A percentile compares a stretch with the other conserved stretches of the same genome.
Evolutionary conservation across 2,797 vertebrate genomes (phyloP).

Genomic region (Gadopsis bispinosus): DNA sequence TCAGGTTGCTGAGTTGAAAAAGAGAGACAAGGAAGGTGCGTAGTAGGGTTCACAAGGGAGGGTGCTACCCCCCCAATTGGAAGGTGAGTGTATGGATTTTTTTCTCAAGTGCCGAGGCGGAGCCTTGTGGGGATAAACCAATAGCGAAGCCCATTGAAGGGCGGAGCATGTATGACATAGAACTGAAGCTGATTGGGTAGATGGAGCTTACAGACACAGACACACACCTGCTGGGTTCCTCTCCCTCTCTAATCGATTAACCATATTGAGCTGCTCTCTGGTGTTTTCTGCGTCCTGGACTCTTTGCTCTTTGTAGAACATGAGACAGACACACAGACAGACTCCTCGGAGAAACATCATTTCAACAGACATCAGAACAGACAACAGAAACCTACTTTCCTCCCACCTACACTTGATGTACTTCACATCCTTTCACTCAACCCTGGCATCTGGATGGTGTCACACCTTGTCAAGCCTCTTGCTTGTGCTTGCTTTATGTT

Average conservation of each 20-base stretch:
- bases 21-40: too few species aligned
- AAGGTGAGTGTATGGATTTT: too few species aligned
- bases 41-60: too few species aligned
- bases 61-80: too few species aligned
- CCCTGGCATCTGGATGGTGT: background rate
- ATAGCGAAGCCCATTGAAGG: too few species aligned
- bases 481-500: too few species aligned
- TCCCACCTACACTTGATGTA: background rate
- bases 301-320: constrained; percentile 27
- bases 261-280: constrained; percentile 31
- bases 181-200: constrained; percentile 19
- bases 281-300: constrained; percentile 21
- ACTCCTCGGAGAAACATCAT: background rate
- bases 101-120: too few species aligned
- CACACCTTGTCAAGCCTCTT: too few species aligned
- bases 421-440: constrained; percentile 7
- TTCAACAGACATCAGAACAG: constrained; percentile 5
- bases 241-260: constrained; percentile 41
- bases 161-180: background rate
- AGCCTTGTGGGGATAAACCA: too few species aligned
- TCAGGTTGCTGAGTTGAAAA: too few species aligned
- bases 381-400: background rate
- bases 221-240: constrained; percentile 47
- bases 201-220: constrained; percentile 42
- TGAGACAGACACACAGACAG: constrained; percentile 4